These are phyloP conservation scores for Anser cygnoides DNA, from an alignment of 2,113 vertebrate genomes.

Conservation along the genomic window DNA sequence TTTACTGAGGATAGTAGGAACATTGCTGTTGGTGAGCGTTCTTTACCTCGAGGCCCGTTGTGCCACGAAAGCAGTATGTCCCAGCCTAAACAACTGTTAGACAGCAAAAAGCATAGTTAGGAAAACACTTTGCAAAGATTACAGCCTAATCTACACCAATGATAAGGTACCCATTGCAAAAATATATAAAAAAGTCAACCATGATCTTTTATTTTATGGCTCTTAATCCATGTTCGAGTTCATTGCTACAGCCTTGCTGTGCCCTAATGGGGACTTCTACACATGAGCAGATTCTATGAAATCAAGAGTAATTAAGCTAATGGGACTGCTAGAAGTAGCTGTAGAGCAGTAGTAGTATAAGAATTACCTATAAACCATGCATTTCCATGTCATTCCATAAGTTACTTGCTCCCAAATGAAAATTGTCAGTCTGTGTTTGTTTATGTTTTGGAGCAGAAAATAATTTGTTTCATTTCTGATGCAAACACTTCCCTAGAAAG, in stretches of 20 bases:
- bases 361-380: neutral
- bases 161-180: neutral
- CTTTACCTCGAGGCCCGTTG: neutral
- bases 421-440: neutral
- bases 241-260: neutral
- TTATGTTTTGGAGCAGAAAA: conserved; percentile 18
- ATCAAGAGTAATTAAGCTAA: conserved; percentile 30
- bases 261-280: neutral
- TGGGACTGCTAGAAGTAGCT: neutral
- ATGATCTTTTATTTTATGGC: neutral
- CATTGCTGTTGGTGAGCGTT: neutral
- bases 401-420: conserved; percentile 6
- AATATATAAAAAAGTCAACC: neutral
- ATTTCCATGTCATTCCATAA: neutral
- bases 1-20: neutral
- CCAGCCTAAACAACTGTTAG: neutral
- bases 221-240: neutral
- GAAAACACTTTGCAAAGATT: neutral
- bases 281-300: conserved; percentile 22
- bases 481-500: conserved; percentile 24
- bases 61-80: neutral
- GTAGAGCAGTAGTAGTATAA: neutral
- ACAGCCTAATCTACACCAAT: too few relatives aligned
- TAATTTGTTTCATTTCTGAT: conserved; percentile 29
- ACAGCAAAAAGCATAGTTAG: neutral